A percentile compares a stretch with the other conserved stretches of the same genome.
These are phyloP conservation scores for Polypedilum pembai DNA, from an alignment of 1,140 invertebrate species.

Conservation along the genomic window DNA sequence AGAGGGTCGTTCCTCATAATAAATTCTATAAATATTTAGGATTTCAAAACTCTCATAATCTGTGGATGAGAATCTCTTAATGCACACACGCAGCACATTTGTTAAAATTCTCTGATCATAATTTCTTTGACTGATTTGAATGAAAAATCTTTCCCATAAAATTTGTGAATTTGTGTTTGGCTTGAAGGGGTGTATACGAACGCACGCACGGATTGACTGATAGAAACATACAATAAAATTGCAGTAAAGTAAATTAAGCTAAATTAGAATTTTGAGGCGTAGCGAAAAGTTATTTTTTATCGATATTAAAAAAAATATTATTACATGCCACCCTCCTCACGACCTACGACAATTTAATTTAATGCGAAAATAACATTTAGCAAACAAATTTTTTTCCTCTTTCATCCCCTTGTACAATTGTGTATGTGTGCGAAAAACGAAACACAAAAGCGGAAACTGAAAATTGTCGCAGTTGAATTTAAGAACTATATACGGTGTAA, in stretches of 20 bases:
- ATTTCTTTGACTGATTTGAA: neutral
- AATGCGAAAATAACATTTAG: slow-evolving; percentile 7
- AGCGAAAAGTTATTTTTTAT: slow-evolving; percentile 24
- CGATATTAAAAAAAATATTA: slow-evolving; percentile 9
- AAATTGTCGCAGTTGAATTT: neutral
- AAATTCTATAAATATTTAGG: slow-evolving; percentile 26
- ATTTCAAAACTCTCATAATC: slow-evolving; percentile 4
- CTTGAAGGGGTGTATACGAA: neutral
- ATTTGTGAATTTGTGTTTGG: neutral
- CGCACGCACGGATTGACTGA: neutral
- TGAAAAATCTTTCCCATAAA: slow-evolving; percentile 7
- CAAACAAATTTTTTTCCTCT: no score
- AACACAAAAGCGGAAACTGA: neutral
- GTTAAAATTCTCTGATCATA: neutral
- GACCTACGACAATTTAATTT: slow-evolving; percentile 4
- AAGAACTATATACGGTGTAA: neutral
- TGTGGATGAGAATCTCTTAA: slow-evolving; percentile 21
- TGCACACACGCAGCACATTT: neutral
- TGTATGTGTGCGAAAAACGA: neutral
- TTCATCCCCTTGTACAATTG: no score
- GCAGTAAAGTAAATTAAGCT: slow-evolving; percentile 3
- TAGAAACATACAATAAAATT: neutral
- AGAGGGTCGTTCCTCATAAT: slow-evolving; percentile 1
- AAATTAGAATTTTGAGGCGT: slow-evolving; percentile 24
- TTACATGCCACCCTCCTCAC: neutral